Evolutionary conservation across 2,113 vertebrate species (phyloP), one percentile per base, ranked within the genome.

Genomic region (Lanius ludovicianus): DNA sequence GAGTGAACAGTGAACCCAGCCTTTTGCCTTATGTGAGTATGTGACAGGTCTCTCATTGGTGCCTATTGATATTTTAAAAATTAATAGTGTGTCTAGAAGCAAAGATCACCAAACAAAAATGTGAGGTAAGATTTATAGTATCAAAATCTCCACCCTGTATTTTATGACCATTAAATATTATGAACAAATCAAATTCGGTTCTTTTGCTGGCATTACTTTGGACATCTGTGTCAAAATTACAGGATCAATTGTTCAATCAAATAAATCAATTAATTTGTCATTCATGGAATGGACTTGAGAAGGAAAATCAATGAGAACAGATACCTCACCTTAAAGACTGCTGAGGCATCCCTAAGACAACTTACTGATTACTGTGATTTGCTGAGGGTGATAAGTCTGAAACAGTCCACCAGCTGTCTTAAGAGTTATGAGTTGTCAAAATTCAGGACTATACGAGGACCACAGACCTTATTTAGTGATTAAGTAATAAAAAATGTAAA

Each of bases 1-100:
- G 99, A 94, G 99, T 99, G 95, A 99, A 98, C 96, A 99, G 99
- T 60, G 99, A 99, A 83, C 99, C 99, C 87, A 99, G 99, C 98
- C 99, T 99, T 95, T 96, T 99, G 98, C 99, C 99, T 98, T 99
- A 99, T 30, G 99, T 99, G 97, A 98, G 99, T 99, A 94, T 90
- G 31, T 31, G 56, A 28, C 25, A 14, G 23, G 13, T 42, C 22
- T 90, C 31, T 89, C 23, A n/a, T 84, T 46, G 59, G 22, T 49
- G 28, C 59, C 39, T 90, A 6, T 8, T 18, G 31, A 18, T 83
- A 31, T 27, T 90, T 90, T 31, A n/a, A 65, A 94, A 15, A 13
- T 70, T 7, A 76, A 6, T 49, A 41, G 16, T 63, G 21, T 59
- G 16, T 85, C 31, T 57, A 30, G 50, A 35, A 88, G 60, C 37